Evolutionary conservation across 1,140 invertebrate genomes (phyloP), one percentile per base, ranked within the genome.

Genomic region (Antheraea pernyi): DNA sequence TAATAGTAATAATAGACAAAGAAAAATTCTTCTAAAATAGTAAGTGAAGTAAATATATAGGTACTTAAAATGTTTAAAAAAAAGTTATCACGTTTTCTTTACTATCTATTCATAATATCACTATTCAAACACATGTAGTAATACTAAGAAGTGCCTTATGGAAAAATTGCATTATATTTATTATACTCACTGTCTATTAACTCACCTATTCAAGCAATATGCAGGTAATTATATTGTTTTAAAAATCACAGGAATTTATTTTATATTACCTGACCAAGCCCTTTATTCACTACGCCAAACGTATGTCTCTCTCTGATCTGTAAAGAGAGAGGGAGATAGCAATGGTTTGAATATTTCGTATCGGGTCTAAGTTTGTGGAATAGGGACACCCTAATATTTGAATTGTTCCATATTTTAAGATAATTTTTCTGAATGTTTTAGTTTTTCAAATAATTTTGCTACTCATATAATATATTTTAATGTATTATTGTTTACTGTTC

Each of bases 241-340:
- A 19, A 19, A 65, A 48, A 65, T 48, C 64, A 19, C 46, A 13
- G 46, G 46, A 53, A 53, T 53, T 59, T 76, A 77, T 79, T 76
- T 78, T 78, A 82, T 80, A 80, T 77, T 88, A 84, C 84, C 83
- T 86, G 83, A 80, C 75, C 76, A 77, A 79, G 71, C 65, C 80
- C 81, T 83, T 84, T 85, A 80, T 82, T 82, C 74, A 67, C 76
- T 79, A 66, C 66, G 68, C 37, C 16, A n/a, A 53, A 53, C 46
- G 22, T 69, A 71, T 74, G 16, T 73, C 70, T 53, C n/a, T 85
- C 81, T 82, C 81, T 74, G 67, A 86, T 81, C 19, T 67, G 16
- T 59, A n/a, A 22, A 46, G 58, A 69, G 63, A 69, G 73, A 75
- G 70, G 65, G 70, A 67, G 65, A 71, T 64, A 62, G 42, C 46